These are phyloP conservation scores for Hiodon alosoides DNA, from an alignment of 2,113 vertebrate species.

Conservation along the genomic window DNA sequence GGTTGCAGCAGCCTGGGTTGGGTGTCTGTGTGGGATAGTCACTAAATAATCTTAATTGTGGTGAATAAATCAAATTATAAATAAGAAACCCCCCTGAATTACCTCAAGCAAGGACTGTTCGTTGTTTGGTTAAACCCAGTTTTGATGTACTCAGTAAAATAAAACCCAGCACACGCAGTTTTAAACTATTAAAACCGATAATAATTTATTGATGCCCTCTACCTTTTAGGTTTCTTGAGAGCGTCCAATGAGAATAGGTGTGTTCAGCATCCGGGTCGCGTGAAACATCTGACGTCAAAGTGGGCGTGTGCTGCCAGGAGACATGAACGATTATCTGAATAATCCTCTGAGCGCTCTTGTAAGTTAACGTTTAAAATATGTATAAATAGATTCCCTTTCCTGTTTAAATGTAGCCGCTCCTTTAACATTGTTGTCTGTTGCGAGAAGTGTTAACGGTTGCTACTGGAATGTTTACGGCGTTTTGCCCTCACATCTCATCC, in stretches of 20 bases:
- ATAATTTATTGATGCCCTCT: too few species aligned
- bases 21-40: too few species aligned
- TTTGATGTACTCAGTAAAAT: too few species aligned
- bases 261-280: neutral
- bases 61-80: too few species aligned
- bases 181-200: too few species aligned
- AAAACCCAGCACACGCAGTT: too few species aligned
- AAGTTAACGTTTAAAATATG: neutral
- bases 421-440: neutral
- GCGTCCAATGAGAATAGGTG: neutral
- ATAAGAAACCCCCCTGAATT: too few species aligned
- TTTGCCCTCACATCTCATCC: neutral
- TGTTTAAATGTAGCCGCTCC: neutral
- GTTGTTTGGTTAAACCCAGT: too few species aligned
- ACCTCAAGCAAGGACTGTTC: too few species aligned
- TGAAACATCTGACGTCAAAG: constrained; percentile 1
- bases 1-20: too few species aligned
- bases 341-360: constrained; percentile 6
- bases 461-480: neutral
- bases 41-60: too few species aligned
- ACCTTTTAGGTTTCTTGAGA: neutral
- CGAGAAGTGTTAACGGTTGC: too few species aligned
- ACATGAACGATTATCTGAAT: constrained; percentile 9
- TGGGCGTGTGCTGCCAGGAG: neutral
- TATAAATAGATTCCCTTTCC: neutral